These are phyloP conservation scores for Protobothrops flavoviridis DNA, from an alignment of 2,113 vertebrate species.

Conservation along the genomic window DNA sequence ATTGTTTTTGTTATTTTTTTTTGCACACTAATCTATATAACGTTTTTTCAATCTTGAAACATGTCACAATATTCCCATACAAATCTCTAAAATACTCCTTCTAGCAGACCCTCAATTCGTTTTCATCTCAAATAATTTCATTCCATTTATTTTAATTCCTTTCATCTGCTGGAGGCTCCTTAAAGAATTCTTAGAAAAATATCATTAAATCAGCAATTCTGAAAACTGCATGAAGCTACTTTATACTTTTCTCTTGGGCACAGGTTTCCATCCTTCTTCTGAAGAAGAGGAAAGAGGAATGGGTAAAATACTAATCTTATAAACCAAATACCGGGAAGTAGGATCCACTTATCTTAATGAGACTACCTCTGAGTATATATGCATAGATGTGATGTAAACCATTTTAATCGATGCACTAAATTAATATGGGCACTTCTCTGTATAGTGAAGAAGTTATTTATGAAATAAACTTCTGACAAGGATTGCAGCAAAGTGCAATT, in stretches of 20 bases:
- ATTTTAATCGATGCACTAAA: neutral
- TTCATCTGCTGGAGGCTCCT: neutral
- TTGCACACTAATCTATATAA: neutral
- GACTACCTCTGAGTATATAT: neutral
- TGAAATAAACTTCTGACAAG: neutral
- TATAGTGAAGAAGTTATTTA: neutral
- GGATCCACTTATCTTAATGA: neutral
- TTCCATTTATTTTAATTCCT: neutral
- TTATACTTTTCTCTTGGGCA: neutral
- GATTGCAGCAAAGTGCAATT: neutral
- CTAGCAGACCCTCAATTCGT: neutral
- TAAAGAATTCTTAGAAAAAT: neutral
- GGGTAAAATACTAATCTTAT: neutral
- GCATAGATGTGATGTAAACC: neutral
- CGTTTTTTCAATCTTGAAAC: neutral
- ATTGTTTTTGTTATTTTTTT: neutral
- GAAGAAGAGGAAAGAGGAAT: neutral
- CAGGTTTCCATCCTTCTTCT: neutral
- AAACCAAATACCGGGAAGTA: neutral
- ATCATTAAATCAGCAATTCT: conserved; percentile 1
- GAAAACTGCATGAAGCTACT: neutral
- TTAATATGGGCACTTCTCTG: neutral
- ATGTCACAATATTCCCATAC: neutral
- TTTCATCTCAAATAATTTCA: neutral
- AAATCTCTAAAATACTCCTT: neutral